A percentile compares a stretch with the other conserved stretches of the same genome.
phyloP scores from a whole-genome alignment of 2,113 vertebrate species.

The Variabilichromis moorii region DNA sequence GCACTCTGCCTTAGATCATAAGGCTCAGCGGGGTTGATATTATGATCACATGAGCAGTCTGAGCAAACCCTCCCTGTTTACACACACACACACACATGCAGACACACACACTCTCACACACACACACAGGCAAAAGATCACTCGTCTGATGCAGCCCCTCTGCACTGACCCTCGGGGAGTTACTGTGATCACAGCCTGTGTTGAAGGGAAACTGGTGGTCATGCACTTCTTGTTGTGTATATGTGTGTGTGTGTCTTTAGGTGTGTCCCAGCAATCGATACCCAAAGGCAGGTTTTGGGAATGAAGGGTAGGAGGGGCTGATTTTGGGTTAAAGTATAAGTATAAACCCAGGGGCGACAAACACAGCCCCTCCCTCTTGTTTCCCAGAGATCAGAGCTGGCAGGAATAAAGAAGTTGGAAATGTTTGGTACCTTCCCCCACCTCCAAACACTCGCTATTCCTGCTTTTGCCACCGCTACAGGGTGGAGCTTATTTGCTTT shows the following conservation, averaged over 20 bases:
- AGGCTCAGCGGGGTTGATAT: not conserved
- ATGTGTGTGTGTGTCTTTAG: not conserved
- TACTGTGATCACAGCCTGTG: slow-evolving; percentile 15
- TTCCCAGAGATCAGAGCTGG: slow-evolving; percentile 12
- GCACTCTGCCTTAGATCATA: not conserved
- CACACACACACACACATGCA: not conserved
- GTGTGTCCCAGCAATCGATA: slow-evolving; percentile 35
- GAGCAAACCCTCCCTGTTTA: not conserved
- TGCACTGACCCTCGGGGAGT: slow-evolving; percentile 18
- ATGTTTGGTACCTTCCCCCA: slow-evolving; percentile 2
- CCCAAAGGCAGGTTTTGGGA: slow-evolving; percentile 29
- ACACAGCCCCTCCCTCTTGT: not conserved
- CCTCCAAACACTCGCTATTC: not conserved
- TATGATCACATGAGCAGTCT: slow-evolving; percentile 33
- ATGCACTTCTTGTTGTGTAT: not conserved
- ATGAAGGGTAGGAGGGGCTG: slow-evolving; percentile 5
- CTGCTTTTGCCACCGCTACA: slow-evolving; percentile 27
- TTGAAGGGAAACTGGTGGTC: not conserved
- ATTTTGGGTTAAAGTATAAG: slow-evolving; percentile 32
- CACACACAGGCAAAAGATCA: not conserved
- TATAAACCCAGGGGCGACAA: not conserved
- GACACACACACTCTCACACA: not conserved
- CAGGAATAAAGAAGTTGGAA: slow-evolving; percentile 14
- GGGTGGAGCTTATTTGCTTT: slow-evolving; percentile 61
- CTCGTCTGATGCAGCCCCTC: slow-evolving; percentile 19